These are phyloP conservation scores for Eupithecia tripunctaria DNA, from an alignment of 2,888 invertebrate genomes.

Conservation along the genomic window DNA sequence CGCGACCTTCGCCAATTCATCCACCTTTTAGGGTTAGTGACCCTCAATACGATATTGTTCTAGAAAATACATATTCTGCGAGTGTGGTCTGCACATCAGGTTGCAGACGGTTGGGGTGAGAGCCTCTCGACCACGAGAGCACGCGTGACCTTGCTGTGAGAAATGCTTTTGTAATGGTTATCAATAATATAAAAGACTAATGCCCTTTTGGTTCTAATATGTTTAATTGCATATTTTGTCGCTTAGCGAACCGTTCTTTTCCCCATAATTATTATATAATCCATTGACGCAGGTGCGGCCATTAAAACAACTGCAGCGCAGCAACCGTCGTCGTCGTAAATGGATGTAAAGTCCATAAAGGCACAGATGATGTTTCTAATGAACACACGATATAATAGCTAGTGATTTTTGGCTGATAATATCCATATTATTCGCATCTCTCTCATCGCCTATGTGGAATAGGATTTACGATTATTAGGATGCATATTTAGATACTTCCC, in stretches of 20 bases:
- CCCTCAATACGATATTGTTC: neutral
- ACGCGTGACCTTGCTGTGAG: conserved; percentile 20
- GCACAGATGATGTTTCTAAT: neutral
- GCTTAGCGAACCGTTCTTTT: too few species aligned
- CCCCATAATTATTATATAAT: too few species aligned
- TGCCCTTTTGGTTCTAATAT: neutral
- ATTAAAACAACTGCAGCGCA: neutral
- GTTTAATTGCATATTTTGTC: neutral
- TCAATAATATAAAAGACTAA: neutral
- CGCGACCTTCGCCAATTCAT: neutral
- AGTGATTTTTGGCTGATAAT: neutral
- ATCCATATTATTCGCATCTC: too few species aligned
- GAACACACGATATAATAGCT: neutral
- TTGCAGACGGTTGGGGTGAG: conserved; percentile 20
- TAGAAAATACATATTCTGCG: conserved; percentile 7
- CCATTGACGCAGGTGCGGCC: neutral
- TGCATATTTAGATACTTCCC: neutral
- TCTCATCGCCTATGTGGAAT: too few species aligned
- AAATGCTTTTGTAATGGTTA: neutral
- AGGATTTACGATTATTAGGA: neutral
- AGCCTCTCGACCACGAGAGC: conserved; percentile 23
- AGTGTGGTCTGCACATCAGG: neutral
- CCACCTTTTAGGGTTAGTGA: neutral
- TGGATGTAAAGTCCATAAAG: neutral
- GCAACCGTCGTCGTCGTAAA: neutral